Conservation (phyloP, 2,888 invertebrate genomes). For the Netelia fuscicornis region DNA sequence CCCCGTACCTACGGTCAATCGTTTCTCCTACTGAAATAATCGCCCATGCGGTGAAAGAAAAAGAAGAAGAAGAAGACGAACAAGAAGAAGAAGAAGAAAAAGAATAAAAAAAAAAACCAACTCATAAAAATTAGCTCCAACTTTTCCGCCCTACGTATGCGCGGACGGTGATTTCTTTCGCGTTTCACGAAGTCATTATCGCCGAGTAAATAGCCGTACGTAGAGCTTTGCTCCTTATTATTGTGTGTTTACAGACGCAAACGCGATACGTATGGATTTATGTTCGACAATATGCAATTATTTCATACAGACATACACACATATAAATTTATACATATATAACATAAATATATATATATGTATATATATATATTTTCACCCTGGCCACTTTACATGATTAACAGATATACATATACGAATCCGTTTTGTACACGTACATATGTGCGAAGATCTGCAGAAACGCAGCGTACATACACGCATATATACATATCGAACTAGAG, state of each 20-base stretch:
- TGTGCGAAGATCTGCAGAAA: background rate
- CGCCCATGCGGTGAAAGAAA: too few relatives aligned
- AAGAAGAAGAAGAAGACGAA: background rate
- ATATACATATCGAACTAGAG: slow-evolving; percentile 14
- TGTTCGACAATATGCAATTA: slow-evolving; percentile 78
- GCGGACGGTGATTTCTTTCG: too few relatives aligned
- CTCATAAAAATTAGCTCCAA: too few relatives aligned
- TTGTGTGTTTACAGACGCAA: slow-evolving; percentile 74
- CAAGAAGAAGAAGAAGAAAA: background rate
- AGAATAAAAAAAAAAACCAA: too few relatives aligned
- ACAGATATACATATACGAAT: slow-evolving; percentile 66
- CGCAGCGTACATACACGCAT: slow-evolving; percentile 7
- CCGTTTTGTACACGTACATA: background rate
- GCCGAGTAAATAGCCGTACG: background rate
- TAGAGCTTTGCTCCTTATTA: slow-evolving; percentile 51
- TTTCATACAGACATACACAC: slow-evolving; percentile 68
- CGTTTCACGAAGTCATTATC: background rate
- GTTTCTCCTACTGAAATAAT: too few relatives aligned
- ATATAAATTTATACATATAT: too few relatives aligned
- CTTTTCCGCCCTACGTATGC: too few relatives aligned
- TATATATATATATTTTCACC: slow-evolving; percentile 15
- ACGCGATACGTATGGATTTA: slow-evolving; percentile 76
- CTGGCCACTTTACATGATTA: slow-evolving; percentile 76
- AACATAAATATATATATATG: too few relatives aligned
- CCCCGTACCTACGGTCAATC: too few relatives aligned